phyloP scores from a whole-genome alignment of 2,797 vertebrate species.

The Spinus pinus region DNA sequence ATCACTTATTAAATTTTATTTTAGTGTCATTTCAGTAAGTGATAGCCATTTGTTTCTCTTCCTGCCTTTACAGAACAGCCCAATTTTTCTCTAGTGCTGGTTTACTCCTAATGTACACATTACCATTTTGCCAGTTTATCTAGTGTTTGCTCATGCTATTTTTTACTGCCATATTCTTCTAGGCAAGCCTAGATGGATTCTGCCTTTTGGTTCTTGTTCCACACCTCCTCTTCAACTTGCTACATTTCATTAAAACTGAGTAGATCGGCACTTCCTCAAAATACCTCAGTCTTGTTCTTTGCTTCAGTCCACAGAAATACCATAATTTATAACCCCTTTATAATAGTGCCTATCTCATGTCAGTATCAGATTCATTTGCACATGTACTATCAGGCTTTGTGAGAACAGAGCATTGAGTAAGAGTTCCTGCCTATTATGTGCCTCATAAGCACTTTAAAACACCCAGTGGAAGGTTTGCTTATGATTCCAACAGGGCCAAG shows the following conservation, averaged over 20 bases:
- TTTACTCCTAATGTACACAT: neutral
- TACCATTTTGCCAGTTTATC: neutral
- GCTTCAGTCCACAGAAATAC: neutral
- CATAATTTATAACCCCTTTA: neutral
- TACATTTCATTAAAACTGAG: slow-evolving; percentile 17
- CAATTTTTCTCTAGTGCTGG: neutral
- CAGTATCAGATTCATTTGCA: slow-evolving; percentile 15
- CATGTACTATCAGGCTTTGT: neutral
- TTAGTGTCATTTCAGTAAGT: neutral
- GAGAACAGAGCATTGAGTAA: neutral
- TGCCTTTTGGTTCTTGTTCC: neutral
- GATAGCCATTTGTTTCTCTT: neutral
- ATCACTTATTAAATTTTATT: neutral
- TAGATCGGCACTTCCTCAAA: neutral
- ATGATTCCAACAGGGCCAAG: neutral
- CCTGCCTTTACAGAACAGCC: neutral
- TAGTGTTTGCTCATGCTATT: neutral
- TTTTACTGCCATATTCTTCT: neutral
- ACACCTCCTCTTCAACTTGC: neutral
- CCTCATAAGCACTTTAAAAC: neutral
- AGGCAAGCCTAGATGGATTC: neutral
- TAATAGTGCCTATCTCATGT: neutral
- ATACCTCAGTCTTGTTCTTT: slow-evolving; percentile 12
- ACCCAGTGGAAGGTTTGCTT: neutral
- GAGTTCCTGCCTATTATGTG: neutral